These are phyloP conservation scores for Autographa pulchrina DNA, from an alignment of 2,888 invertebrate species.

Conservation along the genomic window DNA sequence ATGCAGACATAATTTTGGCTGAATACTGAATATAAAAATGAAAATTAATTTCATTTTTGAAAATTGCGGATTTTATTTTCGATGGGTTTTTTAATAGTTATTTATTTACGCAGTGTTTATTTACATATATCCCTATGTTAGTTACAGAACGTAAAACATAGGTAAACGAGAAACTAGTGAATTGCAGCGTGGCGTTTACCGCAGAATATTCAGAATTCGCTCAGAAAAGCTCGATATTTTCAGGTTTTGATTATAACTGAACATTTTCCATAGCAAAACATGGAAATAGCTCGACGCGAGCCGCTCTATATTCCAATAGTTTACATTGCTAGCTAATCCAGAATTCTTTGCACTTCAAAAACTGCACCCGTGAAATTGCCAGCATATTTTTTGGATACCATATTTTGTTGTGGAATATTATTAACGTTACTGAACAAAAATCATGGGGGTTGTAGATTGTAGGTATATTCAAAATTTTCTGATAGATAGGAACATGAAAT, in stretches of 20 bases:
- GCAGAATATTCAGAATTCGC: conserved; percentile 14
- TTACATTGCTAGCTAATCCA: conserved; percentile 7
- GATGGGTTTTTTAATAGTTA: no score
- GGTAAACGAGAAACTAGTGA: not conserved
- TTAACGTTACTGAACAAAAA: not conserved
- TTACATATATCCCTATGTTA: no score
- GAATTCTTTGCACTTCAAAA: conserved; percentile 1
- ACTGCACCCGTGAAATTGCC: not conserved
- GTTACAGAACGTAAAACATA: not conserved
- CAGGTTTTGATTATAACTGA: conserved; percentile 23
- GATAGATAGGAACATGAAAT: no score
- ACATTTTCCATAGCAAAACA: conserved; percentile 37
- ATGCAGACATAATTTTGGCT: not conserved
- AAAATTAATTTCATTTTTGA: no score
- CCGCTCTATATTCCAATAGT: conserved; percentile 13
- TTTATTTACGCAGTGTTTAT: no score
- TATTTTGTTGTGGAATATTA: not conserved
- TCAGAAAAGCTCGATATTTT: conserved; percentile 31
- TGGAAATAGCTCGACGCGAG: conserved; percentile 30
- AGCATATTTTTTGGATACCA: not conserved
- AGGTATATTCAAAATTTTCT: no score
- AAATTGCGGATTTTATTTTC: no score
- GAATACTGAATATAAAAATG: not conserved
- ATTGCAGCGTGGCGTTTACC: not conserved
- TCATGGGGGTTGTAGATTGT: no score